Base-by-base conservation (phyloP, 2,797 vertebrate species). In the Notamacropus eugenii region DNA sequence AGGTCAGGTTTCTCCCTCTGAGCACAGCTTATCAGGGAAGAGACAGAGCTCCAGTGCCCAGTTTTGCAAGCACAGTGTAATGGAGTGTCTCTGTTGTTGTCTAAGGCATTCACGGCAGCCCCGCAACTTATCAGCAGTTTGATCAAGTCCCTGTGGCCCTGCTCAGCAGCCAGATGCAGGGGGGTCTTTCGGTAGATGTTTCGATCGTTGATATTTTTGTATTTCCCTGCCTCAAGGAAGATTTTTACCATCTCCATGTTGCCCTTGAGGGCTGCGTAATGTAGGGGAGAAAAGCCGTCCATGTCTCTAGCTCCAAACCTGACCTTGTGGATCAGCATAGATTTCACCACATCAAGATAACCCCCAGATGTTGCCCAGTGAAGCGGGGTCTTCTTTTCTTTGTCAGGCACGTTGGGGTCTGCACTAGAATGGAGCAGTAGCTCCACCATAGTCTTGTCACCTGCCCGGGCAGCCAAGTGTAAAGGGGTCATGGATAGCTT, bases 171-270 rank as follows among this genome's bases (percentile, higher is more conserved):
- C 3, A 98, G 91, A 93, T 99, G 99, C 92, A 99, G 97, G 0
- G 99, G 95, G 0, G 99, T 99, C 98, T 99, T 99, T 97, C 99
- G 99, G 99, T 99, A 99, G 0, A 98, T 93, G 4, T 99, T 99
- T 95, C 98, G 99, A 0, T 99, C 98, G 0, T 99, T 97, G 22
- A 98, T 97, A 12, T 98, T 99, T 97, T 98, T 99, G 54, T 98
- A 98, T 94, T 98, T 98, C 31, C 98, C 97, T 0, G 97, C 95
- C 55, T 67, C 96, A 31, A 99, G 95, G 55, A 99, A 98, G 50
- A 94, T 94, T 90, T 98, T 97, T 13, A 98, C 93, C 1, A 98
- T 97, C 0, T 96, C 96, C 0, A 40, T 11, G 31, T 99, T 98
- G 46, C 99, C 99, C 50, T 94, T 98, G 74, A 96, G 93, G 54